Evolutionary conservation across 2,797 vertebrate species (phyloP).

Genomic region (Eospalax fontanierii): DNA sequence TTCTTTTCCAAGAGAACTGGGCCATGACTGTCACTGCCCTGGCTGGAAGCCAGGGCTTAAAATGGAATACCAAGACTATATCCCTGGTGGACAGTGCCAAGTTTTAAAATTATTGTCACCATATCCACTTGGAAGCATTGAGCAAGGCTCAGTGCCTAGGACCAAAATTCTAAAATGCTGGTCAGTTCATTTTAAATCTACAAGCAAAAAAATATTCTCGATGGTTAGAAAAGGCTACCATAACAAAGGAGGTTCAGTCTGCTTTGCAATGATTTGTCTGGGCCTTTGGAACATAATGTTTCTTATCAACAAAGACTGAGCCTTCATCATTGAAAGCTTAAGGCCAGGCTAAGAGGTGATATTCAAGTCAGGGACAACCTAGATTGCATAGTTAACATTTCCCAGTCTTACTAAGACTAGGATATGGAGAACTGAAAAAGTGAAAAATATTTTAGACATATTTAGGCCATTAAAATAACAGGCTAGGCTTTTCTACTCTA

Average conservation of each 20-base stretch:
- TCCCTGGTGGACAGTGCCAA: slow-evolving; percentile 34
- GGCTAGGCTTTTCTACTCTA: slow-evolving; percentile 15
- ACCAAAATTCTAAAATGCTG: slow-evolving; percentile 59
- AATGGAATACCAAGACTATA: slow-evolving; percentile 36
- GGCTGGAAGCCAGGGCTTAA: slow-evolving; percentile 51
- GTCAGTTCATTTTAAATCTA: slow-evolving; percentile 24
- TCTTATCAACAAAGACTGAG: slow-evolving; percentile 12
- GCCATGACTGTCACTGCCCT: neutral
- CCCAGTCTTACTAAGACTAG: slow-evolving; percentile 36
- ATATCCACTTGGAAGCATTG: slow-evolving; percentile 67
- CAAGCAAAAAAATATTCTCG: neutral
- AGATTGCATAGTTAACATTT: neutral
- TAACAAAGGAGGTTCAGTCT: neutral
- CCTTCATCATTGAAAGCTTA: slow-evolving; percentile 22
- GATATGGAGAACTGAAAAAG: neutral
- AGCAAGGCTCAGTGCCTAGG: slow-evolving; percentile 55
- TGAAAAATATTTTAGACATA: slow-evolving; percentile 36
- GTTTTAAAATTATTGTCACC: slow-evolving; percentile 57
- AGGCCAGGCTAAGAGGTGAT: neutral
- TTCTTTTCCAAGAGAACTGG: slow-evolving; percentile 46
- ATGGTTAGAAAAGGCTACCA: slow-evolving; percentile 2
- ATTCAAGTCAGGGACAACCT: neutral
- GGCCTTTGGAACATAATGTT: neutral
- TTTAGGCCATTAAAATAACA: slow-evolving; percentile 28
- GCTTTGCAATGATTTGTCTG: slow-evolving; percentile 8